Evolutionary conservation across 2,797 vertebrate species (phyloP).

Genomic region (Cyprinella venusta): DNA sequence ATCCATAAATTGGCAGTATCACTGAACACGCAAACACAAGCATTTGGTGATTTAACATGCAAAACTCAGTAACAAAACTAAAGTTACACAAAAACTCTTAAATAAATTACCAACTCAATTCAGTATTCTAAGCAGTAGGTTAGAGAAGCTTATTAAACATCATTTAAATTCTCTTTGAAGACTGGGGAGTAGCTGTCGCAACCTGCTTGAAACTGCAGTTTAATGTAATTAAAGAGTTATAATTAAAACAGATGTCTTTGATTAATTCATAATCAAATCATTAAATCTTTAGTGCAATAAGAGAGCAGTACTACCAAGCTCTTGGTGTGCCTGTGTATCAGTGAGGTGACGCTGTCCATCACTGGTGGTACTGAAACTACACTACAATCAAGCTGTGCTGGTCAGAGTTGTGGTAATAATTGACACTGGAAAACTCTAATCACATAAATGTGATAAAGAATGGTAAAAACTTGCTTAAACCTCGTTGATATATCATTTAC

Average conservation of each 20-base stretch:
- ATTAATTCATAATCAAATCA: constrained; percentile 27
- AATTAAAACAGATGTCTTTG: constrained; percentile 29
- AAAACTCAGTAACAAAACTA: neutral
- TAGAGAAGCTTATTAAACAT: constrained; percentile 40
- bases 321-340: neutral
- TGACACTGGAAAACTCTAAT: neutral
- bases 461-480: neutral
- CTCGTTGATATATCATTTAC: neutral
- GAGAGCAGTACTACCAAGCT: neutral
- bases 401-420: neutral
- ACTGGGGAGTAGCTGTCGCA: constrained; percentile 4
- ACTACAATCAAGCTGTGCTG: neutral
- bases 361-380: constrained; percentile 23
- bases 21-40: neutral
- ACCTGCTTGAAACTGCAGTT: constrained; percentile 12
- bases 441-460: neutral
- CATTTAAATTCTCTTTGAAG: constrained; percentile 47
- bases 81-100: neutral
- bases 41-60: constrained; percentile 11
- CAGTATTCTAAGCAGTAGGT: constrained; percentile 11
- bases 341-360: constrained; percentile 32
- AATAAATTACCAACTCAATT: constrained; percentile 7
- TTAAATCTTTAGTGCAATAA: neutral
- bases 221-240: constrained; percentile 21
- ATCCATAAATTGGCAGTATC: neutral